Evolutionary conservation across 1,140 invertebrate species (phyloP), one percentile per base, ranked within the genome.

Genomic region (Onthophagus taurus): DNA sequence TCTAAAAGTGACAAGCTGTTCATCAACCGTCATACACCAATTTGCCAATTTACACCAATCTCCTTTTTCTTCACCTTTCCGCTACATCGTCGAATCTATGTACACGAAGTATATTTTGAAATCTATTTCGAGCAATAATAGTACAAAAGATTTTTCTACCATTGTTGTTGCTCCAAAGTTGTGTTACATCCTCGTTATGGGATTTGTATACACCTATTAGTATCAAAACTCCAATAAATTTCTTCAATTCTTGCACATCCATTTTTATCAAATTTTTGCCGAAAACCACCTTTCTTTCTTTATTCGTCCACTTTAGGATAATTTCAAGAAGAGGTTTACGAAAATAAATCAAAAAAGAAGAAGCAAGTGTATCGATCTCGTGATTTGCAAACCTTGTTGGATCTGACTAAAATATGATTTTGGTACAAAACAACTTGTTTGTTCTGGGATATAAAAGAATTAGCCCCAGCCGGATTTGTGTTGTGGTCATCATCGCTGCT

Each of bases 211-310:
- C 34, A 11, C 34, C 34, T 12, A 36, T 36, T 9, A 17, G 34
- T 36, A 36, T 36, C 34, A 36, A 36, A 18, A 36, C 16, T 36
- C 17, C 34, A 36, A 36, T 36, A 36, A 36, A 36, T 12, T 36
- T 36, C 11, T 8, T 36, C 19, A 14, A 12, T 20, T 36, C 34
- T 16, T 18, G 4, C 24, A 12, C 14, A 12, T 31, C 30, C n/a
- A 31, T n/a, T n/a, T n/a, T 7, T 7, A 26, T 26, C 7, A 26
- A 7, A 7, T 26, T 26, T 26, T 26, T 26, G 7, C 24, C 24
- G 7, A n/a, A 7, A 7, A 26, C 24, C 7, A 26, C n/a, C n/a
- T 26, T n/a, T 26, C 24, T n/a, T 7, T 26, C 24, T 7, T 7
- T n/a, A 26, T 26, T 26, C n/a, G 24, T 26, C 24, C 24, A 26